Conservation (phyloP, 37 sponge, comb jelly and placozoan species). For the Hexactinellida sp. region DNA sequence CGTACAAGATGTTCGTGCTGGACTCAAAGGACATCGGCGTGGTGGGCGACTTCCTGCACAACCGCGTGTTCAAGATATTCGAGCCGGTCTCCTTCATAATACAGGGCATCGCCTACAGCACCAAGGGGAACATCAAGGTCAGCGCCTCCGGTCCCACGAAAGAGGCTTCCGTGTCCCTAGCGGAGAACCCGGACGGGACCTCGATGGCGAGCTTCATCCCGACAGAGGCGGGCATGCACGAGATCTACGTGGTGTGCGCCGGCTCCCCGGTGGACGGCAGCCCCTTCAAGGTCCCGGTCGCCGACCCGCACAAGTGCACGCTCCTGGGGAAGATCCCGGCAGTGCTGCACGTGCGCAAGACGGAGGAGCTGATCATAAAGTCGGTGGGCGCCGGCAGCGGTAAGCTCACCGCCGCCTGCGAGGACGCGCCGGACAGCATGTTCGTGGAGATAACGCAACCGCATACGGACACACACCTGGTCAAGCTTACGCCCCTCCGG, state of each 20-base stretch:
- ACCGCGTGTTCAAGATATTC: constrained; percentile 21
- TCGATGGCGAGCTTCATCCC: constrained; percentile 44
- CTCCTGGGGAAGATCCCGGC: constrained; percentile 33
- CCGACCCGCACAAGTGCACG: constrained; percentile 45
- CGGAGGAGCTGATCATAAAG: constrained; percentile 22
- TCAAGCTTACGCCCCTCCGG: constrained; percentile 21
- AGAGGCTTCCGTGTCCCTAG: constrained; percentile 29
- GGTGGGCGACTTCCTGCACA: not conserved
- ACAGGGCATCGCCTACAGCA: constrained; percentile 21
- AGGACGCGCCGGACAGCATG: constrained; percentile 51
- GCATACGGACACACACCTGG: constrained; percentile 32
- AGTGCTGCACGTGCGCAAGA: constrained; percentile 29
- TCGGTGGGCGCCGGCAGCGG: constrained; percentile 51
- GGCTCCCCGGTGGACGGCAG: constrained; percentile 44
- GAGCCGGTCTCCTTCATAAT: constrained; percentile 43
- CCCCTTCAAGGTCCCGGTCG: constrained; percentile 43
- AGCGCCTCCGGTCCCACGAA: constrained; percentile 54
- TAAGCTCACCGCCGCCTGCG: constrained; percentile 38
- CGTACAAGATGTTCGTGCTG: not conserved
- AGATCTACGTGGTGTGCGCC: constrained; percentile 61
- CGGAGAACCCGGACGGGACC: not conserved
- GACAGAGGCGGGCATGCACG: constrained; percentile 47
- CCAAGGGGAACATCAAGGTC: constrained; percentile 18
- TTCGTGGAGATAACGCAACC: constrained; percentile 38
- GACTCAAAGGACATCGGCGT: constrained; percentile 12